Conservation (phyloP, 2,797 vertebrate species). For the Emys orbicularis region DNA sequence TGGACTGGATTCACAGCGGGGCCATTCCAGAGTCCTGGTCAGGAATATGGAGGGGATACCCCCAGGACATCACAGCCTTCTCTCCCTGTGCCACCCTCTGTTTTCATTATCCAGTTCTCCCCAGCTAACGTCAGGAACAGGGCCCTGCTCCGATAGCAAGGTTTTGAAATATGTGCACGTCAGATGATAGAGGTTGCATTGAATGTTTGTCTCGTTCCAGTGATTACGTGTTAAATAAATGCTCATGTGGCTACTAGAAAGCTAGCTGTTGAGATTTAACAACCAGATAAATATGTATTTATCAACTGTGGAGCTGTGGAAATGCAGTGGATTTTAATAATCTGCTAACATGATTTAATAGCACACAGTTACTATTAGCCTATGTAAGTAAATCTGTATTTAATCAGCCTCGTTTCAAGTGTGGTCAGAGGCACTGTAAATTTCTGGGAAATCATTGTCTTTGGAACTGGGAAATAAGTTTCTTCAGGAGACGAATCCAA, state of each 20-base stretch:
- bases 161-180: background rate
- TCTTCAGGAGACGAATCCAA: background rate
- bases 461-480: background rate
- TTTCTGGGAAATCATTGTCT: background rate
- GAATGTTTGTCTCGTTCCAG: conserved; percentile 4
- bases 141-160: background rate
- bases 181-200: background rate
- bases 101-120: background rate
- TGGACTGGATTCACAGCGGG: background rate
- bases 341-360: conserved; percentile 26
- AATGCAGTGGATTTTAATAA: conserved; percentile 26
- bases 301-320: conserved; percentile 42
- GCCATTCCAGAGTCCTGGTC: background rate
- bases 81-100: background rate
- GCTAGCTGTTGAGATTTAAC: conserved; percentile 8
- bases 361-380: background rate
- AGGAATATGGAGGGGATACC: background rate
- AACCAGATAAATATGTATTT: conserved; percentile 31
- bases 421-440: background rate
- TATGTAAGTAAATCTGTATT: background rate
- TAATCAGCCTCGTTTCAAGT: background rate
- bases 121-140: background rate
- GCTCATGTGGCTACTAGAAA: background rate
- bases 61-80: background rate
- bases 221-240: conserved; percentile 51